Evolutionary conservation across 2,797 vertebrate species (phyloP), one percentile per base, ranked within the genome.

Genomic region (Vespertilio murinus): DNA sequence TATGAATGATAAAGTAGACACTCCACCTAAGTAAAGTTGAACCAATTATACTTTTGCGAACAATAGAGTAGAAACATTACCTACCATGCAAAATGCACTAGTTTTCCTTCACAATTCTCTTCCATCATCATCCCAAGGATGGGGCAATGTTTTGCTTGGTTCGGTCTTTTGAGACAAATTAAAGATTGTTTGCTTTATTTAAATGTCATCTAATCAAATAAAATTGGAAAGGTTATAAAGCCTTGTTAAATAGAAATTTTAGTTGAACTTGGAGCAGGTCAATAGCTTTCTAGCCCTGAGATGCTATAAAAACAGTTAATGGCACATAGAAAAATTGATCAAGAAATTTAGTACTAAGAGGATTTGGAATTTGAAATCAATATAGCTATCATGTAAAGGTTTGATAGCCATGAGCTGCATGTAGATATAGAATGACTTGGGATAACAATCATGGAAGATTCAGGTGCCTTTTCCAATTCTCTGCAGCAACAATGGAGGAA

Each of bases 211-310:
- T 85, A 83, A 94, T 94, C 18, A 74, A 96, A 40, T 75, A 82
- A 92, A 96, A 93, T 88, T 94, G 81, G 14, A 91, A 90, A 90
- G 35, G 56, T 64, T 61, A 90, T 93, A 94, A 92, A 96, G 65
- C 0, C 87, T 96, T 79, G 45, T 82, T 94, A 92, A 95, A 75
- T 85, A 95, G 84, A 96, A 97, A 93, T 47, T 82, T 78, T 82
- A 84, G 80, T 95, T 95, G 87, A 95, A 95, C 64, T 82, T 94
- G 71, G 84, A 89, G 49, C 42, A 83, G 84, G 87, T 77, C 78
- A 94, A 95, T 64, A 77, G 91, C 17, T 94, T 89, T 49, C 70
- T 90, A 78, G 77, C 77, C 75, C 64, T 59, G 23, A 75, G 30
- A 65, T 84, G 25, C 90, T 77, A 91, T 93, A 95, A 93, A 95